A percentile compares a stretch with the other conserved stretches of the same genome.
Evolutionary conservation across 2,113 vertebrate genomes (phyloP).

Genomic region (Tonatia bakeri): DNA sequence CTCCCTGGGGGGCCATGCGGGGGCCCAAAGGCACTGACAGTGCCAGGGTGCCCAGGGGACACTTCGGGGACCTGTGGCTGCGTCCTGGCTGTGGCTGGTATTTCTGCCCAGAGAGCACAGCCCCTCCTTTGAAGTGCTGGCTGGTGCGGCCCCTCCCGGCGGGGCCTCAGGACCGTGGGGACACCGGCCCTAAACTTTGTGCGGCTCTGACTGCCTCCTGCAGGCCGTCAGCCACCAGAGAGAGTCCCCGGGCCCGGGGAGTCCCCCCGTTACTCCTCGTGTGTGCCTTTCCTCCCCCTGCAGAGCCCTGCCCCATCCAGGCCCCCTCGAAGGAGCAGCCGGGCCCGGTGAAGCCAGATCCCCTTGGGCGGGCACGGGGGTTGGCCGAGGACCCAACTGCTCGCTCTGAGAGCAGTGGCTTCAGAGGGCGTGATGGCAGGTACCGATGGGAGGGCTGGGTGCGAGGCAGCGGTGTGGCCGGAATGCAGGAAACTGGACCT

Average conservation of each 20-base stretch:
- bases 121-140: no score
- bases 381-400: not conserved
- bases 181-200: not conserved
- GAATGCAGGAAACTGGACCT: not conserved
- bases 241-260: not conserved
- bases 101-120: no score
- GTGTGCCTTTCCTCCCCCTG: not conserved
- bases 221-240: constrained; percentile 7
- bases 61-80: no score
- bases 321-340: not conserved
- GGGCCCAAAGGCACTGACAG: no score
- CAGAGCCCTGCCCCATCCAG: not conserved
- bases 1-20: no score
- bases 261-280: not conserved
- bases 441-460: constrained; percentile 43
- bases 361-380: not conserved
- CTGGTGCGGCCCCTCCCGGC: fast-evolving
- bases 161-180: not conserved
- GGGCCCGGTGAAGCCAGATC: fast-evolving
- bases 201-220: constrained; percentile 6
- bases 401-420: not conserved
- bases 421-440: constrained; percentile 20
- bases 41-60: no score
- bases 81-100: no score
- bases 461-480: constrained; percentile 18